Evolutionary conservation across 2,797 vertebrate genomes (phyloP), one percentile per base, ranked within the genome.

Genomic region (Adrianichthys oophorus): DNA sequence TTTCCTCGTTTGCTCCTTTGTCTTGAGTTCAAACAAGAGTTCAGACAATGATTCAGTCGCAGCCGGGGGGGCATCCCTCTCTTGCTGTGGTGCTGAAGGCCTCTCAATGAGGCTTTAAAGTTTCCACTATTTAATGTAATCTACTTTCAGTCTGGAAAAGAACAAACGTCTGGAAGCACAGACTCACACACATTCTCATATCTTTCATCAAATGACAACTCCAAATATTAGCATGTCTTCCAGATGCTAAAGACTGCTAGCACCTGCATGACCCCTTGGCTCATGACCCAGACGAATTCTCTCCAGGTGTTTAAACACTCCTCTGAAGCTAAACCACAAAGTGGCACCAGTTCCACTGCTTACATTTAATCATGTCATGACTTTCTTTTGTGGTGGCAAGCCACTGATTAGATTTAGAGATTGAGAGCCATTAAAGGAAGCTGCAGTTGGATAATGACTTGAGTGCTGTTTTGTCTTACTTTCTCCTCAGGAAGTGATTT

Each of bases 351-450:
- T 41, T 78, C 62, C 72, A 59, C 75, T 71, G 72, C 78, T 80
- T 79, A 32, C 55, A 73, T 88, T 86, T 82, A 86, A 85, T 89
- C 86, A 82, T 79, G 73, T 79, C 80, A 62, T 56, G 59, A 71
- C 65, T 65, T 57, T 62, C 51, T 64, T 72, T 59, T 79, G 79
- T 78, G 56, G 79, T 80, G 75, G 83, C 65, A 47, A 76, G 70
- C 82, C 76, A 55, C 80, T 87, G 83, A 90, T 89, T 86, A 76
- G 73, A 87, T 87, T 78, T 81, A 49, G 62, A 83, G 82, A 82
- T 85, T 64, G 78, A 80, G 76, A 78, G 85, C 82, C 74, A 85
- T 87, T 80, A 85, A 61, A 60, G 70, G 65, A 73, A 62, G 68
- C 74, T 72, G 82, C 69, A 55, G 77, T 41, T 63, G 67, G 79